A percentile compares a stretch with the other conserved stretches of the same genome.
phyloP scores from a whole-genome alignment of 2,888 invertebrate genomes.

The Oegoconia quadripuncta region DNA sequence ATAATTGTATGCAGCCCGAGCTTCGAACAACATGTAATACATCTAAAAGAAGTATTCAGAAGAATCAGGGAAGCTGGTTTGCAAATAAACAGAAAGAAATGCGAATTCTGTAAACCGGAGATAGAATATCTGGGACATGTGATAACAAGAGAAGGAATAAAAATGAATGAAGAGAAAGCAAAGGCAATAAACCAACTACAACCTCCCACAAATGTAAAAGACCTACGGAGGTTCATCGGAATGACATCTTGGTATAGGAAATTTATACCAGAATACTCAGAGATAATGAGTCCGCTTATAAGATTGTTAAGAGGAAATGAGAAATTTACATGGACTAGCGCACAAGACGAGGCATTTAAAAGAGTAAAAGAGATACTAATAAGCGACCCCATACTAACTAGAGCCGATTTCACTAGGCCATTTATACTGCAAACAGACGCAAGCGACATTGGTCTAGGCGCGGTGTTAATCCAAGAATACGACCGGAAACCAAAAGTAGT shows the following conservation, averaged over 20 bases:
- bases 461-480: not conserved
- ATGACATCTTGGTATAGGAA: conserved; percentile 25
- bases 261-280: conserved; percentile 14
- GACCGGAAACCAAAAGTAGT: not conserved
- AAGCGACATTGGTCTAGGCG: conserved; percentile 1
- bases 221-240: conserved; percentile 25
- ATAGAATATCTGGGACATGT: conserved; percentile 18
- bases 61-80: conserved; percentile 22
- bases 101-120: conserved; percentile 24
- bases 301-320: not conserved
- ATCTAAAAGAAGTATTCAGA: conserved; percentile 20
- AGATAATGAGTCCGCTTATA: conserved; percentile 6
- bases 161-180: conserved; percentile 10
- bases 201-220: conserved; percentile 14
- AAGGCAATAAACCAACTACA: conserved; percentile 7
- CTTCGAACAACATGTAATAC: conserved; percentile 22
- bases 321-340: not conserved
- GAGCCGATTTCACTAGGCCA: not conserved
- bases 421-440: no score
- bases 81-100: conserved; percentile 24
- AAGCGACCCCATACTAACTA: not conserved
- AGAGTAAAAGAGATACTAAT: not conserved
- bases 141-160: conserved; percentile 10
- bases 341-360: not conserved
- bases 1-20: conserved; percentile 16